A percentile compares a stretch with the other conserved stretches of the same genome.
phyloP scores from a whole-genome alignment of 2,888 invertebrate species.

The Polyommatus icarus region DNA sequence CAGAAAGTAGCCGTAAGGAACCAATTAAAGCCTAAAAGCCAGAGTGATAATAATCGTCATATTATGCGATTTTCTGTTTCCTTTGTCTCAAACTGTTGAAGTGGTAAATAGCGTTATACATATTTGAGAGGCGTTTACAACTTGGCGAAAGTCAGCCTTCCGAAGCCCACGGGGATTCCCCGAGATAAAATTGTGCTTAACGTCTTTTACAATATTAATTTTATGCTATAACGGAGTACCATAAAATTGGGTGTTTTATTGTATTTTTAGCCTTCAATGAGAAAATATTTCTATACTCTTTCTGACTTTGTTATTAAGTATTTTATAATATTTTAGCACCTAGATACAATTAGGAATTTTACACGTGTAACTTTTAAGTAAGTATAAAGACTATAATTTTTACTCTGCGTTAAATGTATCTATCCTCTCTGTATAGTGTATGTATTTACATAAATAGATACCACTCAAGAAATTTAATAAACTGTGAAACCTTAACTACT shows the following conservation, averaged over 20 bases:
- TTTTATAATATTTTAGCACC: too few species aligned
- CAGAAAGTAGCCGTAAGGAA: background rate
- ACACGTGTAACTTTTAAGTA: too few species aligned
- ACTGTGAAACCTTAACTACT: too few species aligned
- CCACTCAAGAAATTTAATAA: too few species aligned
- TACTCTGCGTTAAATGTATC: too few species aligned
- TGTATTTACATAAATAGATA: too few species aligned
- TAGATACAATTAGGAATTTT: too few species aligned
- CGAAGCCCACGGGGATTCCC: background rate
- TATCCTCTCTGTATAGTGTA: too few species aligned
- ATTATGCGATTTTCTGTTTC: background rate
- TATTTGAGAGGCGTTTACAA: background rate
- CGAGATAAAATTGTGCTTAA: background rate
- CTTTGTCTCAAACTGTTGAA: slow-evolving; percentile 1
- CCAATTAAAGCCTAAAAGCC: background rate
- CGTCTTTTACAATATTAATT: background rate
- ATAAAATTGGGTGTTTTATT: background rate
- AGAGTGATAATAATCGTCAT: background rate
- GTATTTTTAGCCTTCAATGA: too few species aligned
- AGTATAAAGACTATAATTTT: too few species aligned
- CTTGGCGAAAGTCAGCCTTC: background rate
- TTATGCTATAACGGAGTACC: background rate
- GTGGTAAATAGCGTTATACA: slow-evolving; percentile 2
- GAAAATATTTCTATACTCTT: too few species aligned
- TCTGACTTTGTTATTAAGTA: too few species aligned